Evolutionary conservation across 2,113 vertebrate genomes (phyloP).

Genomic region (Pipra filicauda): DNA sequence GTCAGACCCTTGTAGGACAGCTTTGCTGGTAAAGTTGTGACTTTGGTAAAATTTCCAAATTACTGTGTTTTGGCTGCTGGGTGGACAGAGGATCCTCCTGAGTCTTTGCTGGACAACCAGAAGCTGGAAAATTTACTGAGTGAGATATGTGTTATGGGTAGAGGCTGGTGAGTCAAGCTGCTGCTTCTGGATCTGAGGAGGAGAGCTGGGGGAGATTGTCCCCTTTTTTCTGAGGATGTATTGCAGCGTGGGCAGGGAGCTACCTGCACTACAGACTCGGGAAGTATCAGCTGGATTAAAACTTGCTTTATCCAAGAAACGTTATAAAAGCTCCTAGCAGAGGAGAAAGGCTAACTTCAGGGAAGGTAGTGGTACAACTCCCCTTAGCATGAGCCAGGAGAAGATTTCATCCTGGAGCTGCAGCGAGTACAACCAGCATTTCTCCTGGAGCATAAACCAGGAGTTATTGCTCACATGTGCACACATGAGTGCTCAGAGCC

Average conservation of each 20-base stretch:
- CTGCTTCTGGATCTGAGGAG: neutral
- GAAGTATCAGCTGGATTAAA: neutral
- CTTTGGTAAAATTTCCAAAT: neutral
- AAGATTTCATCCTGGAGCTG: neutral
- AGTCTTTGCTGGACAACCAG: neutral
- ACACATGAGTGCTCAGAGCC: conserved; percentile 1
- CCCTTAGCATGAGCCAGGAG: neutral
- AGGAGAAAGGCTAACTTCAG: neutral
- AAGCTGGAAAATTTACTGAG: neutral
- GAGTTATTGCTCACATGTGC: neutral
- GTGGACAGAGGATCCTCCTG: neutral
- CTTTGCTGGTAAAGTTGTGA: neutral
- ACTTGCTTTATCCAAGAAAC: neutral
- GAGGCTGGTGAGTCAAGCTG: neutral
- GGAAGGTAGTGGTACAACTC: neutral
- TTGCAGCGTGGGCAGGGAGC: neutral
- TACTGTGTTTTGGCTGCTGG: neutral
- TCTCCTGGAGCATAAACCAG: neutral
- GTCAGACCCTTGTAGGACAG: neutral
- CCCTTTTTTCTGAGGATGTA: neutral
- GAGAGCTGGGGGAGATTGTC: neutral
- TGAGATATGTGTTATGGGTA: neutral
- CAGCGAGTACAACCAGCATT: neutral
- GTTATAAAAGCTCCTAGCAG: neutral
- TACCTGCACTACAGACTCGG: neutral